A percentile compares a stretch with the other conserved stretches of the same genome.
These are phyloP conservation scores for Gallinago paraguaiae DNA, from an alignment of 2,113 vertebrate genomes.

Conservation along the genomic window DNA sequence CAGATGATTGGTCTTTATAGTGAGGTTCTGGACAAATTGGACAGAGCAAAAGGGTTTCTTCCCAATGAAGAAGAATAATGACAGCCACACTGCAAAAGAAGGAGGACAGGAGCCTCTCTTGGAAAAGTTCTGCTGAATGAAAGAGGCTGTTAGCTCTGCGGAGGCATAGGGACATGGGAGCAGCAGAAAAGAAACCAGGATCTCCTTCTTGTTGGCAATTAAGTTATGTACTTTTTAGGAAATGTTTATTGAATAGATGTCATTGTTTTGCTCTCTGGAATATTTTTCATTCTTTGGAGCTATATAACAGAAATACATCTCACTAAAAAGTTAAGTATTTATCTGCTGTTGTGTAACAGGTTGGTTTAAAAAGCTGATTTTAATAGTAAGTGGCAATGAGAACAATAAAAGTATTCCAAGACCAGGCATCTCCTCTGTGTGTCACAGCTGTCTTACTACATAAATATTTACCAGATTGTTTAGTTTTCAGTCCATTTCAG, in stretches of 20 bases:
- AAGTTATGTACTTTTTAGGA: not conserved
- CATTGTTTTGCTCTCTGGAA: not conserved
- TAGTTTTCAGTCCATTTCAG: not conserved
- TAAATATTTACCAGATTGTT: slow-evolving; percentile 35
- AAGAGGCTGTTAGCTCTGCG: not conserved
- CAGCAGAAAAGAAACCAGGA: not conserved
- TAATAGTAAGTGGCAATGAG: not conserved
- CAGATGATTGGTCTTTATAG: slow-evolving; percentile 86
- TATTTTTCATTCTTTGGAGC: not conserved
- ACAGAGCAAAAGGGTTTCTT: slow-evolving; percentile 73
- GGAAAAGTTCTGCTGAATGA: not conserved
- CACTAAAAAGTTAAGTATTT: no score
- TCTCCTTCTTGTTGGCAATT: not conserved
- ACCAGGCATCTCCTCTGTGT: not conserved
- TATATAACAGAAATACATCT: not conserved
- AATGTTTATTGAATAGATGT: not conserved
- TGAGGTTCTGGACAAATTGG: slow-evolving; percentile 82
- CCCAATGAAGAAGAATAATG: slow-evolving; percentile 69
- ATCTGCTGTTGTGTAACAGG: not conserved
- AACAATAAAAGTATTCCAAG: not conserved
- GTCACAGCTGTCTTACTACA: not conserved
- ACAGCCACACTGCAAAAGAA: not conserved
- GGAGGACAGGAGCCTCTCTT: not conserved
- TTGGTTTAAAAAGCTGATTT: not conserved
- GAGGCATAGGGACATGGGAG: not conserved